phyloP scores from a whole-genome alignment of 1,140 invertebrate species.

The Lysiphlebus fabarum region DNA sequence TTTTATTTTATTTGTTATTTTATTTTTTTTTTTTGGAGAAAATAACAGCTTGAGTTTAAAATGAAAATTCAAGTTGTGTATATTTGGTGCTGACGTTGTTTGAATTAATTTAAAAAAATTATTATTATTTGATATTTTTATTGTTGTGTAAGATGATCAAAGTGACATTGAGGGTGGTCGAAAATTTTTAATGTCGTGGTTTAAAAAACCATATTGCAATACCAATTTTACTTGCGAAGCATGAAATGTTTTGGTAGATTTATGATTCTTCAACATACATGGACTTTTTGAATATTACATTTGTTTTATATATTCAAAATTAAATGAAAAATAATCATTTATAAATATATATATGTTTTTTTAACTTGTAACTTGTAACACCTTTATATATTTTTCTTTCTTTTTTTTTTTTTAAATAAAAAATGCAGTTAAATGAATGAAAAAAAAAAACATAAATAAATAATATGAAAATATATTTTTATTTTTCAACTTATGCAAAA shows the following conservation, averaged over 20 bases:
- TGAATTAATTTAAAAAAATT: too few relatives aligned
- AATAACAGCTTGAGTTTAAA: too few relatives aligned
- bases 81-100: too few relatives aligned
- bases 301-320: too few relatives aligned
- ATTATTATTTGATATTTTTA: too few relatives aligned
- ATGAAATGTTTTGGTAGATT: slow-evolving; percentile 29
- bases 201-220: slow-evolving; percentile 22
- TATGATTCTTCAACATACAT: slow-evolving; percentile 26
- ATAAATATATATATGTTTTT: slow-evolving; percentile 4
- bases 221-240: slow-evolving; percentile 35
- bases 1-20: too few relatives aligned
- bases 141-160: too few relatives aligned
- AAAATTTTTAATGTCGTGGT: background rate
- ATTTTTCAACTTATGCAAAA: background rate
- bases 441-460: too few relatives aligned
- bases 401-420: too few relatives aligned
- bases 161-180: background rate
- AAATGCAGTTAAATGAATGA: background rate
- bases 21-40: too few relatives aligned
- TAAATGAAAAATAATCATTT: background rate
- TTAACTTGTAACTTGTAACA: slow-evolving; percentile 23
- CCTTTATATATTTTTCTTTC: too few relatives aligned
- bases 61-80: too few relatives aligned
- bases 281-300: background rate
- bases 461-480: background rate